Conservation (phyloP, 2,888 invertebrate genomes). For the Gymnoscelis rufifasciata region DNA sequence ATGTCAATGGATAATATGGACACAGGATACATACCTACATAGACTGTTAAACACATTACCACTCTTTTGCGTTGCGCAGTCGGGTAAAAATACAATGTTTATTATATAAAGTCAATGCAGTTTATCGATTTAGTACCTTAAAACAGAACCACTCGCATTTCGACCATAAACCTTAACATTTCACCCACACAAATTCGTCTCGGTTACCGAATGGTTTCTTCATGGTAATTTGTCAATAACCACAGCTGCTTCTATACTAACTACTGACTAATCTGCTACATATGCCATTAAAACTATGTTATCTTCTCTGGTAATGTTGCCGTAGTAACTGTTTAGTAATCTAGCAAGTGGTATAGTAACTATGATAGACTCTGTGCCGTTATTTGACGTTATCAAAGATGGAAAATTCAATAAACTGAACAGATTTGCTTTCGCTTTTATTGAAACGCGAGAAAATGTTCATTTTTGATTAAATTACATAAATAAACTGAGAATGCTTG, state of each 20-base stretch:
- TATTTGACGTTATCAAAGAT: background rate
- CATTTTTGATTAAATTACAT: too few species aligned
- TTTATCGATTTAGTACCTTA: background rate
- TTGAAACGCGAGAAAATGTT: background rate
- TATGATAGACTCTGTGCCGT: background rate
- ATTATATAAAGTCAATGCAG: background rate
- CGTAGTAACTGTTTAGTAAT: background rate
- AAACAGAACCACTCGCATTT: conserved; percentile 6
- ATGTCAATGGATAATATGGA: too few species aligned
- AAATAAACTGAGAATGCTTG: too few species aligned
- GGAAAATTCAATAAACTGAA: conserved; percentile 8
- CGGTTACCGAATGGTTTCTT: conserved; percentile 23
- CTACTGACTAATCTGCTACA: conserved; percentile 1
- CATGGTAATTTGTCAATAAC: conserved; percentile 19
- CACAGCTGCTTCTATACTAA: conserved; percentile 5
- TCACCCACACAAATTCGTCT: conserved; percentile 17
- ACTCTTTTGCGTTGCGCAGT: too few species aligned
- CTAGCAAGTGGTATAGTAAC: background rate
- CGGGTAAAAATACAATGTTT: too few species aligned
- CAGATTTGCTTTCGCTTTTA: conserved; percentile 18
- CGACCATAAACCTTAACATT: conserved; percentile 16
- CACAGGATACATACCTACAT: too few species aligned
- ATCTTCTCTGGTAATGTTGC: background rate
- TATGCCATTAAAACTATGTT: background rate
- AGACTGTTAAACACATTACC: too few species aligned